Base-by-base conservation (phyloP, 2,888 invertebrate species). In the Pristionchus entomophagus region DNA sequence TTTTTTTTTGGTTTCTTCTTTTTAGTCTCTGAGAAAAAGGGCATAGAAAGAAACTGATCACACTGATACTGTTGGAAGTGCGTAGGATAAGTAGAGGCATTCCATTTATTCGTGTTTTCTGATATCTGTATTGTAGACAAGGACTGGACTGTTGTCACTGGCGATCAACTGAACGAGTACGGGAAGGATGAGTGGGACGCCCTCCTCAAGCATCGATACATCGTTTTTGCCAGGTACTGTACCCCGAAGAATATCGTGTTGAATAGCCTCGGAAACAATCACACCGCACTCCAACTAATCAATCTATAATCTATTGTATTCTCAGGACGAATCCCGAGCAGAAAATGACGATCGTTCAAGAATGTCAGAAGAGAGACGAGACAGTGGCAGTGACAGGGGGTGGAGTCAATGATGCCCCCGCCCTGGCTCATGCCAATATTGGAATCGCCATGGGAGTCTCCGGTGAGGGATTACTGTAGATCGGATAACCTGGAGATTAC, bases 361-460 rank as follows among this genome's bases (percentile, higher is more conserved):
- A 93, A 84, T 92, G 93, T 22, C 93, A 92, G 78, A 87, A 89
- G 41, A 86, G 93, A 6, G 92, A 91, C 49, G 93, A 93, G 86
- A 92, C 89, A 8, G 91, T 91, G 35, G 91, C 91, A 14, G 85
- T 85, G 85, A 85, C 89, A 35, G 89, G 89, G 1, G 92, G 92
- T 17, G 93, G 92, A 12, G 93, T 92, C 12, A 92, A 93, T 85
- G 93, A 93, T 86, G 92, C 92, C 5, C 92, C 93, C 12, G 93
- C 92, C 0, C 87, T 93, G 29, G 92, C 93, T 22, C 91, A 91
- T 49, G 93, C 93, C 2, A 93, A 93, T 86, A 90, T 93, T 22
- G 93, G 93, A 78, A 93, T 93, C 38, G 93, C 93, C 6, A 93
- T 93, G 92, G 93, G 93, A 51, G 53, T 89, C 8, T 89, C 89